Conservation (phyloP, 2,797 vertebrate species). For the Rhinoraja longicauda region DNA sequence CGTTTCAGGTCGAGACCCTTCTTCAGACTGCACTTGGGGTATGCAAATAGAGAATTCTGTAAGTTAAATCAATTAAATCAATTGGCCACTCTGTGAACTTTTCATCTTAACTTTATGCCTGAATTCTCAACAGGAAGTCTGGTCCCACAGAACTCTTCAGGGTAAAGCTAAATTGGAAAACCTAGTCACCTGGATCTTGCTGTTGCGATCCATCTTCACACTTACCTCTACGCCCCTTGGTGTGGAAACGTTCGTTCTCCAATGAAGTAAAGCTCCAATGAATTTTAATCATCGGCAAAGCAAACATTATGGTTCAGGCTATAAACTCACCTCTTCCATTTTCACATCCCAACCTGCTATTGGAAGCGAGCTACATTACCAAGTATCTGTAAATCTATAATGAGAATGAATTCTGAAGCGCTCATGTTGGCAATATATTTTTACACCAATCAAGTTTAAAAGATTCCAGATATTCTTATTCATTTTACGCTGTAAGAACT, state of each 20-base stretch:
- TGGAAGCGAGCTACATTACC: not conserved
- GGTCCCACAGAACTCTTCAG: not conserved
- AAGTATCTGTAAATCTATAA: conserved; percentile 23
- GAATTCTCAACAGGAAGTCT: not conserved
- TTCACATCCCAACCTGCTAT: not conserved
- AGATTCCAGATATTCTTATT: not conserved
- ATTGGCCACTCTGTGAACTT: not conserved
- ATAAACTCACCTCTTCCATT: not conserved
- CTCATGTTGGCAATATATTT: conserved; percentile 5
- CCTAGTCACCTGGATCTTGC: not conserved
- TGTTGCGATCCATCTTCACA: not conserved
- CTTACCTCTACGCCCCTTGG: not conserved
- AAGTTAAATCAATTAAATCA: not conserved
- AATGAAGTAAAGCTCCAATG: not conserved
- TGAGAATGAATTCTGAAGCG: not conserved
- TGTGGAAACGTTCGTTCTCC: not conserved
- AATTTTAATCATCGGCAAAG: not conserved
- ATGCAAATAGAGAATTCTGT: not conserved
- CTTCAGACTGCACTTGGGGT: too few species aligned
- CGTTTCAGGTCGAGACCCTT: too few species aligned
- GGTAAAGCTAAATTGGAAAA: not conserved
- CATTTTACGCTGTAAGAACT: conserved; percentile 8
- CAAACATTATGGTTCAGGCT: not conserved
- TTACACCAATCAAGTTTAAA: conserved; percentile 10
- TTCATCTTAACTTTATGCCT: not conserved